Evolutionary conservation across 2,113 vertebrate genomes (phyloP), one percentile per base, ranked within the genome.

Genomic region (Dendropsophus ebraccatus): DNA sequence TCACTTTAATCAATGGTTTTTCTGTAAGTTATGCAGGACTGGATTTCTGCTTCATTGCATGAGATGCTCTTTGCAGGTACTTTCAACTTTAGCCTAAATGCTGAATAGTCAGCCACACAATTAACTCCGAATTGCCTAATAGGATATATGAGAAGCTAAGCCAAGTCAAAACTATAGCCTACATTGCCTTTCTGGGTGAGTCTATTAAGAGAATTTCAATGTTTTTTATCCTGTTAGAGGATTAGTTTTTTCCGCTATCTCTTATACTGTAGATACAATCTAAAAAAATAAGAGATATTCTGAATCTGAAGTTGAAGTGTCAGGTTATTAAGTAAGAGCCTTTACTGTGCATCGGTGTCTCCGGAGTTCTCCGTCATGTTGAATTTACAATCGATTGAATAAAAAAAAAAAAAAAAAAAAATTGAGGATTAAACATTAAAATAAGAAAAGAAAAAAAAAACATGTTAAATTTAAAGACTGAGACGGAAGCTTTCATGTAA

Each of bases 401-500:
- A 79, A 60, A 41, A 45, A 25, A 81, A 81, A 28, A 81, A 28
- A 11, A 54, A 78, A 32, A 54, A 8, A 8, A 41, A 41, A 3
- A 8, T 41, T 5, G 8, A 41, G 41, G 25, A 78, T 78, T 54
- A 78, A 78, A 56, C 75, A 78, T 30, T 78, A 56, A 54, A 54
- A 73, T 73, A n/a, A 73, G 37, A 4, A 25, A 79, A 56, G 28
- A 13, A 58, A 58, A 79, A n/a, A 79, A 79, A 41, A 41, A 8
- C 52, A 41, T 79, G 52, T 79, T 60, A 35, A n/a, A 58, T 56
- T 79, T 60, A 58, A 58, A 32, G 13, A 65, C 19, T n/a, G 8
- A 62, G 56, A 81, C 23, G 28, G 23, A 62, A 5, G 41, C 60
- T 81, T 67, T 81, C 60, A 67, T 81, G 30, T 80, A 81, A 50